Evolutionary conservation across 2,113 vertebrate species (phyloP).

Genomic region (Numenius arquata): DNA sequence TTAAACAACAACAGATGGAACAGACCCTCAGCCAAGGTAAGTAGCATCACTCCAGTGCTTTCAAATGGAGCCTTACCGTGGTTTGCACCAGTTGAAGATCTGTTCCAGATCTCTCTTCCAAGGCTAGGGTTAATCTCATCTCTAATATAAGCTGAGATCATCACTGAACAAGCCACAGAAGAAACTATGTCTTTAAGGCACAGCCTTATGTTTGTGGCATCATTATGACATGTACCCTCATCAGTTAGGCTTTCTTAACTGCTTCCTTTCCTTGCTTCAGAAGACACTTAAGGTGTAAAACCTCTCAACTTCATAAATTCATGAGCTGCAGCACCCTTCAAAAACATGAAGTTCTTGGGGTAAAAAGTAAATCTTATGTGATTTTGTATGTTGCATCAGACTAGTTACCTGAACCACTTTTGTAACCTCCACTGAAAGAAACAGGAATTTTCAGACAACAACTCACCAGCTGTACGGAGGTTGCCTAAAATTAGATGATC

Average conservation of each 20-base stretch:
- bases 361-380: neutral
- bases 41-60: constrained; percentile 33
- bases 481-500: neutral
- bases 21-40: constrained; percentile 62
- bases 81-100: constrained; percentile 10
- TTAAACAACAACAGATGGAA: constrained; percentile 66
- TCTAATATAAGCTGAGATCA: neutral
- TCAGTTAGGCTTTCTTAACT: neutral
- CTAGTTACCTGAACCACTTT: neutral
- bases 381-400: neutral
- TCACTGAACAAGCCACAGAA: neutral
- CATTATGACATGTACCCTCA: neutral
- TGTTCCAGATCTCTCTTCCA: constrained; percentile 1
- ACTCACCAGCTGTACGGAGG: fast-evolving
- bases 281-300: neutral
- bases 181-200: neutral
- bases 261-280: neutral
- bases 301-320: neutral
- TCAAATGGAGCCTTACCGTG: neutral
- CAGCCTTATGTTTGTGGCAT: neutral
- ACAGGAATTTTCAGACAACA: neutral
- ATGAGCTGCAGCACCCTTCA: neutral
- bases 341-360: neutral
- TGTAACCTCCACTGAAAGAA: neutral
- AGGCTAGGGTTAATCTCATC: neutral